Evolutionary conservation across 2,797 vertebrate genomes (phyloP).

Genomic region (Apogon hyalosoma): DNA sequence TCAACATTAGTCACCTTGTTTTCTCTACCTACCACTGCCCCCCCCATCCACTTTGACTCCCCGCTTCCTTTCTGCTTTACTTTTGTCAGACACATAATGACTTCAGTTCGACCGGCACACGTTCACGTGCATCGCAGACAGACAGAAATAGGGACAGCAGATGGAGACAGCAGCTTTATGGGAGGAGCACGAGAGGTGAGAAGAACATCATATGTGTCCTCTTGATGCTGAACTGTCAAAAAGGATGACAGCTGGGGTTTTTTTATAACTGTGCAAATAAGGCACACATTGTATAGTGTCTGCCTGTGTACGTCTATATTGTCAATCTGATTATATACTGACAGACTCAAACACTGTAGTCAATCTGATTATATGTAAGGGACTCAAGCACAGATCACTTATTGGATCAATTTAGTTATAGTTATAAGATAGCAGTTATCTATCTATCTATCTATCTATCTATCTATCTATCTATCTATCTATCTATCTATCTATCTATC

Average conservation of each 20-base stretch:
- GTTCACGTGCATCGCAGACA: constrained; percentile 33
- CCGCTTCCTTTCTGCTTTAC: constrained; percentile 26
- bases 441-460: too few species aligned
- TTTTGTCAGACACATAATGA: constrained; percentile 30
- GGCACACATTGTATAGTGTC: neutral
- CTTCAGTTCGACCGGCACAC: constrained; percentile 35
- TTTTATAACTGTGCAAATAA: constrained; percentile 26
- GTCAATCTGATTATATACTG: constrained; percentile 3
- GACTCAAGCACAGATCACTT: neutral
- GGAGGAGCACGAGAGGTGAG: constrained; percentile 35
- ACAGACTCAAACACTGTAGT: constrained; percentile 1
- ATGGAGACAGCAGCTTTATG: constrained; percentile 49
- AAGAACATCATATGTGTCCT: constrained; percentile 42
- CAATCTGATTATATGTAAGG: too few species aligned
- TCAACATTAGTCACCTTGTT: constrained; percentile 68
- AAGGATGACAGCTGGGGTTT: constrained; percentile 40
- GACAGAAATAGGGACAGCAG: constrained; percentile 49
- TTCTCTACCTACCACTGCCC: constrained; percentile 30
- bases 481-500: too few species aligned
- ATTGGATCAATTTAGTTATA: too few species aligned
- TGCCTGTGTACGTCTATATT: neutral
- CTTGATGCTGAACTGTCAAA: constrained; percentile 21
- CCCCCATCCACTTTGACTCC: constrained; percentile 14
- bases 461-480: too few species aligned
- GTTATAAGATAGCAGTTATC: too few species aligned